Base-by-base conservation (phyloP, 35 echinoderm and acorn worm genomes). In the Heliocidaris erythrogramma region DNA sequence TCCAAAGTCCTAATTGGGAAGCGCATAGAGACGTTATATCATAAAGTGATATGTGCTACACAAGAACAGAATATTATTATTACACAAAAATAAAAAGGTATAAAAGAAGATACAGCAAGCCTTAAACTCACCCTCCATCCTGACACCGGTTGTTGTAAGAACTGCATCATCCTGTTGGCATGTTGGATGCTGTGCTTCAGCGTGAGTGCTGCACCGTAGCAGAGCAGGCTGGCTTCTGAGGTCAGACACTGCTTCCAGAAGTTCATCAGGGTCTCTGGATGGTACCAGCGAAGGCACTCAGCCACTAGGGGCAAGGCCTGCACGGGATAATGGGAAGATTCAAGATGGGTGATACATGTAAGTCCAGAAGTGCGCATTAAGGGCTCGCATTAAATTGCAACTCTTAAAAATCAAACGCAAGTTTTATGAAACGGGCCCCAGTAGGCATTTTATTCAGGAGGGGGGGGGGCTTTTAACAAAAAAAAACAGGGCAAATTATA, bases 221-320 rank as follows among this genome's bases (percentile, higher is more conserved):
- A 95, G 88, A 96, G 91, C 30, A 99, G 90, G 30, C 95, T 96
- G 18, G 93, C 93, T 6, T 95, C 91, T 35, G 94, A 85, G 29
- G 85, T 91, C 47, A 97, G 90, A 91, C 95, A 96, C 71, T 21
- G 17, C 53, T 97, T 93, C 92, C 96, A 97, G 53, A 99, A 94
- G 27, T 53, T 17, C 21, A 93, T 95, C 86, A 99, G 88, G 30
- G 97, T 90, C 14, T 93, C 88, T 48, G 97, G 95, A 49, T 99
- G 97, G 94, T 96, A 99, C 94, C 97, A 99, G 27, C 98, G 94
- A 49, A 97, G 96, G 86, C 96, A 96, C 89, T 99, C 98, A 3
- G 98, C 97, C 13, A 99, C 94, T 29, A 99, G 88, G 32, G 97
- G 95, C 65, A 98, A 48, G 31, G 97, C 94, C 97, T 97, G 96